Evolutionary conservation across 2,797 vertebrate species (phyloP), one percentile per base, ranked within the genome.

Genomic region (Danio jaintianensis): DNA sequence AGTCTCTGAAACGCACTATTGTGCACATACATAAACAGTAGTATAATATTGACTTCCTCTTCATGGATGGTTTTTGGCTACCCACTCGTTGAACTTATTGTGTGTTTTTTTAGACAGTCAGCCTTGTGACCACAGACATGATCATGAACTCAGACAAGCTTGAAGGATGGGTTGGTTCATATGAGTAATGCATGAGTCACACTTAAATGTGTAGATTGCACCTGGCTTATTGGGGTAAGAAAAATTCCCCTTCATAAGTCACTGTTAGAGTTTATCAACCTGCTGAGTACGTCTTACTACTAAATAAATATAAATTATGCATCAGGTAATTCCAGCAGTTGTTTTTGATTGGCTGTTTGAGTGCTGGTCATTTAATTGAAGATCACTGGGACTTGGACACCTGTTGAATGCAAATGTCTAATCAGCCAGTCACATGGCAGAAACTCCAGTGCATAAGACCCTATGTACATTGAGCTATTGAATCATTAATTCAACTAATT

Each of bases 191-290:
- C 52, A 15, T 48, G 53, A 77, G 52, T 56, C 29, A 29, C 63
- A 68, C 47, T 43, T 75, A 43, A 55, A 75, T 58, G 52, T 38
- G 63, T 68, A 78, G 29, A 68, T 29, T 38, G 16, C 42, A 77
- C 9, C 62, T 77, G 68, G 36, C 50, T 75, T 48, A 56, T 29
- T 56, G 42, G 42, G 40, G 20, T 45, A 58, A 45, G 20, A 29
- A 38, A 68, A 78, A 58, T 36, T 16, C 63, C 20, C 5, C 42
- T 3, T 47, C 7, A 20, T 15, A 38, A 38, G 11, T 43, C 40
- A 76, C 38, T 53, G 12, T 53, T 7, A 22, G 13, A 77, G 15
- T 47, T 77, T 56, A 55, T 77, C 42, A 36, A 13, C 12, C 11
- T 50, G 62, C 6, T 61, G 29, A 16, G 38, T 13, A 16, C 1